phyloP scores from a whole-genome alignment of 2,797 vertebrate genomes.

The Sitta carolinensis region DNA sequence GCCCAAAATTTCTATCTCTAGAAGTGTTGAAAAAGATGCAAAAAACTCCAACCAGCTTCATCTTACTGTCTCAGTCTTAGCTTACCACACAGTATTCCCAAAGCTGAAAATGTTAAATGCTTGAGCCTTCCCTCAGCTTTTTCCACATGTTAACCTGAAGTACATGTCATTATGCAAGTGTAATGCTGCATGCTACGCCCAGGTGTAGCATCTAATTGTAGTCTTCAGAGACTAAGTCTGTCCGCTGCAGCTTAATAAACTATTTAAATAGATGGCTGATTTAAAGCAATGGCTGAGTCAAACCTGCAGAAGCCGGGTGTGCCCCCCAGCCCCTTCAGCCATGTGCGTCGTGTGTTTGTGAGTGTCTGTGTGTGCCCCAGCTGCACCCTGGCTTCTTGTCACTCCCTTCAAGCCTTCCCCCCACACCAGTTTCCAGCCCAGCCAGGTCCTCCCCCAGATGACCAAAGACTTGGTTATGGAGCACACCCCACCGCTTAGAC shows the following conservation, averaged over 20 bases:
- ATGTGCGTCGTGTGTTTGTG: accelerated
- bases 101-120: neutral
- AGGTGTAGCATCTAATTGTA: neutral
- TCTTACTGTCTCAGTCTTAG: neutral
- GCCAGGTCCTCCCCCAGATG: neutral
- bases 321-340: neutral
- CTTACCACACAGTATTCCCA: neutral
- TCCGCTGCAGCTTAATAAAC: neutral
- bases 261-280: neutral
- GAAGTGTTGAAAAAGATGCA: neutral
- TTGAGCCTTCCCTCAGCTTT: neutral
- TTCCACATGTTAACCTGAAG: neutral
- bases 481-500: neutral
- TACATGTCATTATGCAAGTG: neutral
- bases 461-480: neutral
- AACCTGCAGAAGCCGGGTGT: neutral
- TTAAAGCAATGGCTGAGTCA: neutral
- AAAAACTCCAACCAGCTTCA: neutral
- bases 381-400: neutral
- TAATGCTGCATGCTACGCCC: neutral
- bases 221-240: neutral
- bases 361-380: neutral
- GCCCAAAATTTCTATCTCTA: neutral
- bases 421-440: neutral
- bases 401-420: neutral